Evolutionary conservation across 23 tunicate species (phyloP).

Genomic region (Trididemnum nubilum): DNA sequence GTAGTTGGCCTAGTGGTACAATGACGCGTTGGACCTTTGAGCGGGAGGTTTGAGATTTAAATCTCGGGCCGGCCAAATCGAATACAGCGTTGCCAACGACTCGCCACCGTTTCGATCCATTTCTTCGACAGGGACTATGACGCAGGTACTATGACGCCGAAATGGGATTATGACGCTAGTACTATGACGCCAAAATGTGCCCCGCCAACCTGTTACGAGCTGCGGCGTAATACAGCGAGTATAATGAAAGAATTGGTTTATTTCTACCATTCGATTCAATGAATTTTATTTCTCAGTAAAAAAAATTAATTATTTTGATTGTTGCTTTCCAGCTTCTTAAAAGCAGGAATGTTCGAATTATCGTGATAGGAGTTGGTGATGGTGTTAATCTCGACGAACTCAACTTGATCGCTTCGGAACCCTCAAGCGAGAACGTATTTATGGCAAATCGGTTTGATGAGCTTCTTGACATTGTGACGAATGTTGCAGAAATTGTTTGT

Average conservation of each 20-base stretch:
- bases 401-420: conserved; percentile 2
- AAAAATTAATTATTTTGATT: neutral
- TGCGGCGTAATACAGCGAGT: neutral
- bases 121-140: neutral
- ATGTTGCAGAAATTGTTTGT: neutral
- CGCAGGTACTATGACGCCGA: neutral
- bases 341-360: neutral
- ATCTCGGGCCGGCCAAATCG: neutral
- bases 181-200: too few species aligned
- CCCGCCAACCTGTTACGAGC: neutral
- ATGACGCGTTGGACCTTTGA: too few species aligned
- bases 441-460: neutral
- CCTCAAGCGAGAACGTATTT: neutral
- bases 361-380: conserved; percentile 1
- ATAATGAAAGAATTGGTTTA: neutral
- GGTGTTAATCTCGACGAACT: neutral
- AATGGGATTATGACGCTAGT: too few species aligned
- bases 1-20: too few species aligned
- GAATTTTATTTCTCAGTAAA: neutral
- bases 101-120: neutral
- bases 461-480: neutral
- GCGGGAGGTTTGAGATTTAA: too few species aligned
- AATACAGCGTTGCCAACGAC: neutral
- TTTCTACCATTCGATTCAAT: too few species aligned
- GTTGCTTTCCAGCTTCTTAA: neutral